These are phyloP conservation scores for Apamea epomidion DNA, from an alignment of 2,888 invertebrate genomes.

Conservation along the genomic window DNA sequence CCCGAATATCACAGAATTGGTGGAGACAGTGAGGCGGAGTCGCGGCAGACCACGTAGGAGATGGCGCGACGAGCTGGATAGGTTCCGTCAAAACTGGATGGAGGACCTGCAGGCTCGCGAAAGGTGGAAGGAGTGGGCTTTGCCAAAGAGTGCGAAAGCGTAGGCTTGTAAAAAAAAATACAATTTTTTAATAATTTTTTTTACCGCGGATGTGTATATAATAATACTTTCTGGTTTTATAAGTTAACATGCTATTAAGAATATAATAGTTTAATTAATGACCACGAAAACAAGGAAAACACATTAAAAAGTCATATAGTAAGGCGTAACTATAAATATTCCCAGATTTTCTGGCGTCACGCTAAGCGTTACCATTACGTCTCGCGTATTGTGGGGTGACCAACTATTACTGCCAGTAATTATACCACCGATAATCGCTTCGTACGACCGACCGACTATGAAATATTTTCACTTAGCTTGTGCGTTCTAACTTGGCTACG, in stretches of 20 bases:
- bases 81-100: background rate
- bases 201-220: background rate
- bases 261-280: background rate
- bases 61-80: background rate
- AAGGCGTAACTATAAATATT: background rate
- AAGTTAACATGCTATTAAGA: background rate
- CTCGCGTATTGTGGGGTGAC: slow-evolving; percentile 3
- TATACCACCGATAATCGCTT: slow-evolving; percentile 41
- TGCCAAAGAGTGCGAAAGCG: too few species aligned
- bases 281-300: background rate
- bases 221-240: background rate
- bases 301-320: background rate
- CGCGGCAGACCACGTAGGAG: background rate
- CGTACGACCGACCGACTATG: slow-evolving; percentile 22
- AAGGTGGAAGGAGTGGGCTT: too few species aligned
- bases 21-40: background rate
- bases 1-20: background rate
- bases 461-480: slow-evolving; percentile 50
- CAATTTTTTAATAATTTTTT: too few species aligned
- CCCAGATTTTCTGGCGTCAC: too few species aligned
- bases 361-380: slow-evolving; percentile 4
- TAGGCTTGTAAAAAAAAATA: too few species aligned
- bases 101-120: background rate
- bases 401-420: slow-evolving; percentile 41
- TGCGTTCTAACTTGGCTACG: slow-evolving; percentile 41